phyloP scores from a whole-genome alignment of 2,113 vertebrate genomes.

The Hippocampus abdominalis region DNA sequence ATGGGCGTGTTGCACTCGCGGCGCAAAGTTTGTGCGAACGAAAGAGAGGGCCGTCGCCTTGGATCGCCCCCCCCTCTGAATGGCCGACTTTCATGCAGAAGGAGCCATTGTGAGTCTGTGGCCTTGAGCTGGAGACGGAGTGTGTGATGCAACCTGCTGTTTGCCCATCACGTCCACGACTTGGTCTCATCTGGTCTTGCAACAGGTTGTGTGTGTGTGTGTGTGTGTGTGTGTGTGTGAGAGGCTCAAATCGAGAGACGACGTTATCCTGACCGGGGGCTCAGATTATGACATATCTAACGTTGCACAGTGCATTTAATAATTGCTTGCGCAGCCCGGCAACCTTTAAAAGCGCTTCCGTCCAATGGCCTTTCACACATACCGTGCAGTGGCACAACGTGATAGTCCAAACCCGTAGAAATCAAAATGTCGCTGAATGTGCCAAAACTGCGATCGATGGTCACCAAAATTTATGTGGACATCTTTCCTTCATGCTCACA shows the following conservation, averaged over 20 bases:
- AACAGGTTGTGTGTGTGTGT: slow-evolving; percentile 16
- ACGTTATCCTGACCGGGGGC: slow-evolving; percentile 42
- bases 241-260: slow-evolving; percentile 43
- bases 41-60: slow-evolving; percentile 1
- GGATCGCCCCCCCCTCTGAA: slow-evolving; percentile 7
- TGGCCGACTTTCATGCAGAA: slow-evolving; percentile 2
- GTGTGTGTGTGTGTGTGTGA: slow-evolving; percentile 21
- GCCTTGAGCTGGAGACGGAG: slow-evolving; percentile 37
- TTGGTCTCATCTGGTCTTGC: slow-evolving; percentile 60
- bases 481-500: no score
- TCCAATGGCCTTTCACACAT: no score
- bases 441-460: no score
- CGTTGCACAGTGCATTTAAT: slow-evolving; percentile 16
- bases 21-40: background rate
- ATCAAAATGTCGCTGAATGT: no score
- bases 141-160: slow-evolving; percentile 55
- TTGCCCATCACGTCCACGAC: slow-evolving; percentile 28
- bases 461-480: no score
- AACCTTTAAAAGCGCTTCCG: background rate
- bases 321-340: background rate
- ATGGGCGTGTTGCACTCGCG: slow-evolving; percentile 13
- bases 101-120: slow-evolving; percentile 33
- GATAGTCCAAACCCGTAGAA: no score
- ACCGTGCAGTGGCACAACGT: no score
- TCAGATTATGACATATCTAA: slow-evolving; percentile 20